Conservation (phyloP, 2,888 invertebrate genomes). For the Sceliomorpha sp. region DNA sequence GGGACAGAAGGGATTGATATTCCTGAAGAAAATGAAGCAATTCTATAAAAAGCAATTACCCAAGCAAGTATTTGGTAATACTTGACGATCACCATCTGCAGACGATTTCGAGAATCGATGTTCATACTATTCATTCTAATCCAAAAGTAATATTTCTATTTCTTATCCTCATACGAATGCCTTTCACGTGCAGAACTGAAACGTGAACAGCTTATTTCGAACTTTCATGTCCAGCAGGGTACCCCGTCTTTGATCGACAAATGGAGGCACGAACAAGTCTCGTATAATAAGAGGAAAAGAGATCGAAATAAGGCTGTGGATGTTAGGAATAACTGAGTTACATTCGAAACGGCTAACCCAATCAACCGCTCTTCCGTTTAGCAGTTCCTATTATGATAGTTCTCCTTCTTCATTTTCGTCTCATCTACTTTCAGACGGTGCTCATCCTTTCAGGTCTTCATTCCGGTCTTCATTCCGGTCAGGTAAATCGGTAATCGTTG, state of each 20-base stretch:
- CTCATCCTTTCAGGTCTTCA: no score
- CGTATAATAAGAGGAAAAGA: constrained; percentile 33
- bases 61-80: no score
- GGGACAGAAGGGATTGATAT: no score
- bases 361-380: constrained; percentile 63
- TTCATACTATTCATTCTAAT: constrained; percentile 30
- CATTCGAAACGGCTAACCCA: constrained; percentile 71
- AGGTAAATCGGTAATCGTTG: constrained; percentile 42
- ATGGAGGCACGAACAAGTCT: constrained; percentile 29
- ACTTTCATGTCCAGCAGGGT: constrained; percentile 38
- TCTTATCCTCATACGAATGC: constrained; percentile 20
- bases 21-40: no score
- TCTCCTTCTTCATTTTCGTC: constrained; percentile 9
- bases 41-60: no score
- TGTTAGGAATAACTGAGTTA: constrained; percentile 74
- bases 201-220: constrained; percentile 44
- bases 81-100: no score
- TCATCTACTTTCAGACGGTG: constrained; percentile 26
- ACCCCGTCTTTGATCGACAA: constrained; percentile 65
- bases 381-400: constrained; percentile 45
- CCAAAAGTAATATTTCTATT: constrained; percentile 49
- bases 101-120: no score
- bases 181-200: constrained; percentile 29
- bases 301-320: constrained; percentile 69
- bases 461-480: constrained; percentile 49